These are phyloP conservation scores for Hypercompe scribonia DNA, from an alignment of 2,888 invertebrate genomes.

Conservation along the genomic window DNA sequence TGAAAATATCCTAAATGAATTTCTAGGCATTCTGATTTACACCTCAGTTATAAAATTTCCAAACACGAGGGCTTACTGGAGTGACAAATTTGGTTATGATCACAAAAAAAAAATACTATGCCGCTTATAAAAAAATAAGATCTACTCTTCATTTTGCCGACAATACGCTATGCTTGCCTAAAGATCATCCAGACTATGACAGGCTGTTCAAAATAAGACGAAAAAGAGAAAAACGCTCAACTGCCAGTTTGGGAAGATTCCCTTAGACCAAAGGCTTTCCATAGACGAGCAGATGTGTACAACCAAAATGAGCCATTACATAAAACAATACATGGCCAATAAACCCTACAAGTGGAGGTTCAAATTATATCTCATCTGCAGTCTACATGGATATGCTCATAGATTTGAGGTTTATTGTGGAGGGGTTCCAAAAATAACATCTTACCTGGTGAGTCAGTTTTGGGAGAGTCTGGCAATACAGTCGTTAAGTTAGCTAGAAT, in stretches of 20 bases:
- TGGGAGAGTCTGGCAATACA: slow-evolving; percentile 5
- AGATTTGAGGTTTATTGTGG: slow-evolving; percentile 27
- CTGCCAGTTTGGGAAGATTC: slow-evolving; percentile 43
- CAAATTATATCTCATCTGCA: slow-evolving; percentile 5
- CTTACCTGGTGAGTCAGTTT: slow-evolving; percentile 6
- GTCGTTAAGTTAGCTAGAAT: background rate
- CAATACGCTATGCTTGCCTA: slow-evolving; percentile 51
- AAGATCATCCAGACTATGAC: slow-evolving; percentile 51
- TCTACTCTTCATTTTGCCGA: slow-evolving; percentile 24
- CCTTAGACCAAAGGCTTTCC: slow-evolving; percentile 54
- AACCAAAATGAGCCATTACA: slow-evolving; percentile 1
- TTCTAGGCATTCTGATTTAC: slow-evolving; percentile 55
- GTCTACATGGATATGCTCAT: slow-evolving; percentile 1
- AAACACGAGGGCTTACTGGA: slow-evolving; percentile 54
- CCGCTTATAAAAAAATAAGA: slow-evolving; percentile 30
- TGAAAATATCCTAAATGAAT: slow-evolving; percentile 55
- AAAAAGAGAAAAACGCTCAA: slow-evolving; percentile 37
- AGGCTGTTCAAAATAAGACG: slow-evolving; percentile 52
- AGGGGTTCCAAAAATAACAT: slow-evolving; percentile 10
- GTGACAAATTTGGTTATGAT: slow-evolving; percentile 54
- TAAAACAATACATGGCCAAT: slow-evolving; percentile 1
- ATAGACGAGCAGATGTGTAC: slow-evolving; percentile 57
- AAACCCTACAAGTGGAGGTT: slow-evolving; percentile 1
- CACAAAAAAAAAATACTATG: slow-evolving; percentile 56
- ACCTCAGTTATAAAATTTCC: slow-evolving; percentile 54